These are phyloP conservation scores for Notolepis coatsorum DNA, from an alignment of 2,797 vertebrate species.

Conservation along the genomic window DNA sequence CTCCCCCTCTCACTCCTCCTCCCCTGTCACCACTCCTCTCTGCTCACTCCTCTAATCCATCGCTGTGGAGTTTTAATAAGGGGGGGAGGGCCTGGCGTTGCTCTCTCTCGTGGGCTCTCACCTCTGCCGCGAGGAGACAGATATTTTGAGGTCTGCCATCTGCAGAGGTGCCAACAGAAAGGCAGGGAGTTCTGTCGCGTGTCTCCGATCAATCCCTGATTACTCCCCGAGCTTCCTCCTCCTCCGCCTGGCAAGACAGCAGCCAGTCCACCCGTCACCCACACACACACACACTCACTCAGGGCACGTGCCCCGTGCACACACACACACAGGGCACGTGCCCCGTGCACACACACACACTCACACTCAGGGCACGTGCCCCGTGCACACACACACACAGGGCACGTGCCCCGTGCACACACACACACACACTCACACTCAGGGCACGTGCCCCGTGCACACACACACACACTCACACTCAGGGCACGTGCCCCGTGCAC, in stretches of 20 bases:
- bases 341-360: too few species aligned
- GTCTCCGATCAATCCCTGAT: constrained; percentile 74
- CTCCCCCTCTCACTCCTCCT: constrained; percentile 3
- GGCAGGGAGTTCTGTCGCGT: constrained; percentile 50
- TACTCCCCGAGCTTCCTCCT: constrained; percentile 67
- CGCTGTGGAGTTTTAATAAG: constrained; percentile 54
- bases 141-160: constrained; percentile 80
- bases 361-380: too few species aligned
- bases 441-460: too few species aligned
- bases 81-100: constrained; percentile 41
- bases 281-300: too few species aligned
- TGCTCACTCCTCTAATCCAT: constrained; percentile 65
- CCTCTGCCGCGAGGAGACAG: constrained; percentile 59
- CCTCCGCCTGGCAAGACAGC: constrained; percentile 34
- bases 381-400: too few species aligned
- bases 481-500: too few species aligned
- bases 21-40: constrained; percentile 38
- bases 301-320: too few species aligned
- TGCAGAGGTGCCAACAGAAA: constrained; percentile 69
- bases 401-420: too few species aligned
- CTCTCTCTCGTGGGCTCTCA: constrained; percentile 60
- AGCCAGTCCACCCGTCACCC: constrained; percentile 22
- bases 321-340: too few species aligned
- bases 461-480: too few species aligned
- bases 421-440: too few species aligned